Conservation (phyloP, 1,140 invertebrate species). For the Dendrolimus punctatus region DNA sequence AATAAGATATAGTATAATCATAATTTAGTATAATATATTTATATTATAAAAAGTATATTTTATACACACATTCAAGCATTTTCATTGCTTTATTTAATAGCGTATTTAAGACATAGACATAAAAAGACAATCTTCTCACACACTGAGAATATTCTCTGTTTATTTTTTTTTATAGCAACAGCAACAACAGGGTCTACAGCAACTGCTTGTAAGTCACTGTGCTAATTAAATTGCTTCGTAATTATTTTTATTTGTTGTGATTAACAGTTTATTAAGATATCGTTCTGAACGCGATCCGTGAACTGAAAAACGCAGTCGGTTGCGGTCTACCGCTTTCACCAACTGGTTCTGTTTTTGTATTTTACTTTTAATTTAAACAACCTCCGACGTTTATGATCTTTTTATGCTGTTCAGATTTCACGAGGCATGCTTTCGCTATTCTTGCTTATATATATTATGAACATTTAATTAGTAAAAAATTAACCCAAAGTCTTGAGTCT, state of each 20-base stretch:
- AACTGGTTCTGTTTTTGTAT: too few relatives aligned
- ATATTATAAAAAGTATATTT: too few relatives aligned
- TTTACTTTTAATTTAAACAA: too few relatives aligned
- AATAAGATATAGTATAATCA: too few relatives aligned
- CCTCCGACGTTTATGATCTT: too few relatives aligned
- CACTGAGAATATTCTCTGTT: not conserved
- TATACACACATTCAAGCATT: too few relatives aligned
- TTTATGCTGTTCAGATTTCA: too few relatives aligned
- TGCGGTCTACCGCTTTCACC: not conserved
- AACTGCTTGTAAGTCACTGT: constrained; percentile 75
- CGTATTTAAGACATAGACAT: too few relatives aligned
- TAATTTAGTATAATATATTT: too few relatives aligned
- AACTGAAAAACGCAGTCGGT: not conserved
- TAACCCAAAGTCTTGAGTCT: not conserved
- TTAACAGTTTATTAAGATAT: constrained; percentile 45
- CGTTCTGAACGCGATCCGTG: constrained; percentile 10
- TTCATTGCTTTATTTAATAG: too few relatives aligned
- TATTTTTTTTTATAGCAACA: constrained; percentile 61
- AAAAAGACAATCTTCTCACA: too few relatives aligned
- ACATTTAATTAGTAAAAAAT: constrained; percentile 12
- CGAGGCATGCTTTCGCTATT: too few relatives aligned
- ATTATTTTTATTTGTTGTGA: constrained; percentile 48
- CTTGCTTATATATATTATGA: not conserved
- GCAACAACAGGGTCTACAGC: constrained; percentile 76
- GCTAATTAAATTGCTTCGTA: constrained; percentile 42